phyloP scores from a whole-genome alignment of 2,797 vertebrate species.

The Pseudotriccus pelzelni region DNA sequence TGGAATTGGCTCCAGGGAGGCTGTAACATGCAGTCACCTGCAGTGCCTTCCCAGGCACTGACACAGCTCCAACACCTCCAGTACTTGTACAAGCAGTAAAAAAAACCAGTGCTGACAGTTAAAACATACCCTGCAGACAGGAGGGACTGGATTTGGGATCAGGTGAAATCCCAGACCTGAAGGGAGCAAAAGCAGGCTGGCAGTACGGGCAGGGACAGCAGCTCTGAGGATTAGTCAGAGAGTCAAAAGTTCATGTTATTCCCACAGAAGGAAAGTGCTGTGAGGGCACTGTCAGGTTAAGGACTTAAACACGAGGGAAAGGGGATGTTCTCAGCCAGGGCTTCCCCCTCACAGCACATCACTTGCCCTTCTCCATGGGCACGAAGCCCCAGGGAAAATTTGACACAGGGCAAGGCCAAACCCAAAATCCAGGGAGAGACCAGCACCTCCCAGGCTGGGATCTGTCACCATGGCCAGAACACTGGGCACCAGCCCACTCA shows the following conservation, averaged over 20 bases:
- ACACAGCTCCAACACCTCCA: not conserved
- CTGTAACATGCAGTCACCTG: not conserved
- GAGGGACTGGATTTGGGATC: not conserved
- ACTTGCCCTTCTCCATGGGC: not conserved
- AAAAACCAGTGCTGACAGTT: not conserved
- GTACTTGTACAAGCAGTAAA: not conserved
- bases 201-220: not conserved
- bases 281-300: not conserved
- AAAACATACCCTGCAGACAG: no score
- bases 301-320: not conserved
- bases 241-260: conserved; percentile 4
- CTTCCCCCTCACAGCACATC: not conserved
- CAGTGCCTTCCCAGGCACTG: not conserved
- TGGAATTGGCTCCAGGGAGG: not conserved
- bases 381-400: not conserved
- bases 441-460: not conserved
- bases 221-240: not conserved
- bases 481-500: not conserved
- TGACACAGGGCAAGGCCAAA: not conserved
- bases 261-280: not conserved
- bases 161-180: not conserved
- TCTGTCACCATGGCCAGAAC: not conserved
- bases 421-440: not conserved
- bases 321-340: not conserved
- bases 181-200: not conserved